Conservation (phyloP, 1,140 invertebrate genomes). For the Sminthurides bifidus region DNA sequence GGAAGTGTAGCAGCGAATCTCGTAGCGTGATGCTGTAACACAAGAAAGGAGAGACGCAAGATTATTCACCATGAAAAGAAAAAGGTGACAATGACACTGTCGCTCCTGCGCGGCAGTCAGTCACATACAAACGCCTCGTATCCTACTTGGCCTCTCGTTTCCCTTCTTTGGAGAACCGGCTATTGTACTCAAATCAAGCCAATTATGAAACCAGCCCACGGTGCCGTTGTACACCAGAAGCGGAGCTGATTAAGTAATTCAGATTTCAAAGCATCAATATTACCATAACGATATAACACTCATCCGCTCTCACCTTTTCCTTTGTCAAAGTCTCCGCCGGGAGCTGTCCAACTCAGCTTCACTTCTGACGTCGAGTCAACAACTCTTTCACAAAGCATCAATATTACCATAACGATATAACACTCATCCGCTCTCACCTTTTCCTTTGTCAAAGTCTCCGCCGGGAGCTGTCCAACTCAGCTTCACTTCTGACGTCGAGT, state of each 20-base stretch:
- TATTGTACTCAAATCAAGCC: too few species aligned
- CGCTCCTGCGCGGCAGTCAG: neutral
- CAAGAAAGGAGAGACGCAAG: too few species aligned
- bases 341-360: slow-evolving; percentile 35
- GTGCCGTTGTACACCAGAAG: too few species aligned
- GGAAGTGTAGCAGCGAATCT: slow-evolving; percentile 34
- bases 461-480: slow-evolving; percentile 36
- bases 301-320: slow-evolving; percentile 35
- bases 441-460: slow-evolving; percentile 35
- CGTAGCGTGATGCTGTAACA: slow-evolving; percentile 31
- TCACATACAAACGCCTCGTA: neutral
- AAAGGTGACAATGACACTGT: neutral
- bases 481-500: slow-evolving; percentile 33
- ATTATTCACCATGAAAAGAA: slow-evolving; percentile 7
- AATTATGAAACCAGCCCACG: neutral
- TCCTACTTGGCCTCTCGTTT: neutral
- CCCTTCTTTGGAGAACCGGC: too few species aligned
- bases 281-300: too few species aligned
- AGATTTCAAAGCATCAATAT: too few species aligned
- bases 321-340: slow-evolving; percentile 35
- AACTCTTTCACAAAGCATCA: slow-evolving; percentile 24
- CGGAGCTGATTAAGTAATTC: too few species aligned
- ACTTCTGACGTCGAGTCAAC: slow-evolving; percentile 33
- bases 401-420: too few species aligned
- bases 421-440: too few species aligned